Evolutionary conservation across 2,888 invertebrate genomes (phyloP), one percentile per base, ranked within the genome.

Genomic region (Malthinus flaveolus): DNA sequence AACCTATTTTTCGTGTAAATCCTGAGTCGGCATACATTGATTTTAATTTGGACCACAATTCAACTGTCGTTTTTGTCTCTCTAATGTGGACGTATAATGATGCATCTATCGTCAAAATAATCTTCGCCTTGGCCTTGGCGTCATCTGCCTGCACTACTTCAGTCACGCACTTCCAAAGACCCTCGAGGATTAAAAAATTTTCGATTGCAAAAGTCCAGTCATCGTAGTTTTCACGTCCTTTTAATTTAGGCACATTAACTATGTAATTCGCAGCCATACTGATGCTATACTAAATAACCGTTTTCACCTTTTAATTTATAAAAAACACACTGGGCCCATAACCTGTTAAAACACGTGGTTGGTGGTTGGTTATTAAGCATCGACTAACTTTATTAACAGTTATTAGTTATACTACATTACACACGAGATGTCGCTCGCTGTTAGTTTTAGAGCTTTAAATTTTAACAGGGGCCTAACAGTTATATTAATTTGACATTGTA

Each of bases 51-150:
- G 51, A 47, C 66, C 67, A 71, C 7, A 70, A 56, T 36, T 68
- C 57, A 31, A 60, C 56, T 9, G 66, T 51, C 31, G 62, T 66
- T 35, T 42, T 61, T 8, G 62, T 56, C 8, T 70, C 58, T 47
- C 66, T 68, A 44, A 68, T 60, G 51, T 71, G 70, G 10, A 67
- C 57, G 56, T 61, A 71, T 7, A 70, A 52, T 9, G 64, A 62
- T 46, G 62, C 55, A 51, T 66, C 69, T 7, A 68, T 58, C 9
- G 65, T 62, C 32, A 68, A 49, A 6, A 67, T 52, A 13, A 66
- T 48, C 39, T 65, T 62, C 3, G 64, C 61, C 56, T 52, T 60
- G 13, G 63, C 56, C 53, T 65, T 64, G 5, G 49, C 47, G 33
- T 59, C 57, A 32, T 61, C 39, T 11, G 12, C 47, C 51, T 9